Conservation (phyloP, 2,797 vertebrate genomes). For the Aplochiton taeniatus region DNA sequence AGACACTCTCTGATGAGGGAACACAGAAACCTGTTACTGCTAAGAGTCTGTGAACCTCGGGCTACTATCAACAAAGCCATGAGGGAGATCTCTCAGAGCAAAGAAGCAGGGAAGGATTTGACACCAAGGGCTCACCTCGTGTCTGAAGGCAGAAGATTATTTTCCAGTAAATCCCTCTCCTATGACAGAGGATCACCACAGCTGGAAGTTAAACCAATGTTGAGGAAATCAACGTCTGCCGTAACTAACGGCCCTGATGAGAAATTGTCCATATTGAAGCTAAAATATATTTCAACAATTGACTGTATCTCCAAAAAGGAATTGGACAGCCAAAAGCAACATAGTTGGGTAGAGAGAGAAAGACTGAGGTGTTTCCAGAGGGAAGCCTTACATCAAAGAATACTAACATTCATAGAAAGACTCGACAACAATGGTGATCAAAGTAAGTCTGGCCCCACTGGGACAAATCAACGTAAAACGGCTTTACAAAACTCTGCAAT, state of each 20-base stretch:
- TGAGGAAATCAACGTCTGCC: slow-evolving; percentile 21
- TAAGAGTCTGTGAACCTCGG: slow-evolving; percentile 69
- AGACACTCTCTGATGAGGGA: slow-evolving; percentile 51
- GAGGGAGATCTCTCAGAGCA: slow-evolving; percentile 61
- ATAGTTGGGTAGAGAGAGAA: slow-evolving; percentile 56
- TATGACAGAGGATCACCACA: neutral
- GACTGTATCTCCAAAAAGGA: slow-evolving; percentile 78
- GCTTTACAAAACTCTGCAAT: no score
- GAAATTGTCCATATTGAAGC: slow-evolving; percentile 69
- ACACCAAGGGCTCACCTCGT: slow-evolving; percentile 17
- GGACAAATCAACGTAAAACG: no score
- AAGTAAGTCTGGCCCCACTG: no score
- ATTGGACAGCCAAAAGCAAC: slow-evolving; percentile 50
- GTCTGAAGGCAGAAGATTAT: slow-evolving; percentile 19
- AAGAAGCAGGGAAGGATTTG: neutral
- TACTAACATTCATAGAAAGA: slow-evolving; percentile 66
- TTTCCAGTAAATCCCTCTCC: slow-evolving; percentile 29
- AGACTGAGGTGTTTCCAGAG: slow-evolving; percentile 50
- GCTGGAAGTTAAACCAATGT: neutral
- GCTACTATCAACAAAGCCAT: slow-evolving; percentile 73
- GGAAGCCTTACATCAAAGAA: slow-evolving; percentile 65
- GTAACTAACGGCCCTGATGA: slow-evolving; percentile 17
- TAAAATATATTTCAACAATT: slow-evolving; percentile 73
- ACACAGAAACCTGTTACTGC: slow-evolving; percentile 56
- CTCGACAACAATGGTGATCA: slow-evolving; percentile 42